Evolutionary conservation across 1,140 invertebrate genomes (phyloP), one percentile per base, ranked within the genome.

Genomic region (Atta cephalotes): DNA sequence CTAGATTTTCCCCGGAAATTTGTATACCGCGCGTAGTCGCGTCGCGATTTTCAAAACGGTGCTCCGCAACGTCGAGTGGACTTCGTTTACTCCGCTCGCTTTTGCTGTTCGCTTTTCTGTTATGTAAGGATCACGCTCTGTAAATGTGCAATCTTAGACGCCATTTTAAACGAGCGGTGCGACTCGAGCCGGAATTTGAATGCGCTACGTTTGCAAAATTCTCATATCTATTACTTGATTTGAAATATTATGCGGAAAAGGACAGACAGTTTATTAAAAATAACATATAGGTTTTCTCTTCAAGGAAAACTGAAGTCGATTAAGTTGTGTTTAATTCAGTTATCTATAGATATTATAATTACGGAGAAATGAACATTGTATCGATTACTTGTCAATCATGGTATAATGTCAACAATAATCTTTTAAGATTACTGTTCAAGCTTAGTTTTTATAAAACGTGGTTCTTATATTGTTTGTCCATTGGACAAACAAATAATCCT

Each of bases 111-210:
- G 31, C 88, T 45, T 91, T 89, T 88, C 25, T 51, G 86, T 91
- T 91, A 91, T 90, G 89, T 91, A 91, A 91, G 90, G 56, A 82
- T 35, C 86, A 86, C 84, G 86, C 88, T 85, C 63, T 45, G 56
- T 65, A 72, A 91, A 85, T 87, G 78, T 77, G 74, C 82, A 62
- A 80, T 51, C 60, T 49, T 18, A 45, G 28, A 3, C 39, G 85
- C 90, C 90, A 91, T 91, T 51, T 91, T 88, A 35, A 31, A 63
- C 39, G 79, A 81, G 90, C 72, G 63, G 72, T 56, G 58, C 18
- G 39, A 18, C 1, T 31, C 63, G 25, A 80, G 77, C 53, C 65
- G 76, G 25, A 89, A 87, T 90, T 89, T 63, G 39, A 87, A 82
- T 45, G 80, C 39, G 70, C 39, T 53, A 39, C 7, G 45, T 28